Percentiles rank a stretch among this genome's conserved stretches.
These are phyloP conservation scores for Heliocidaris tuberculata DNA, from an alignment of 35 echinoderm and acorn worm genomes.

Conservation along the genomic window DNA sequence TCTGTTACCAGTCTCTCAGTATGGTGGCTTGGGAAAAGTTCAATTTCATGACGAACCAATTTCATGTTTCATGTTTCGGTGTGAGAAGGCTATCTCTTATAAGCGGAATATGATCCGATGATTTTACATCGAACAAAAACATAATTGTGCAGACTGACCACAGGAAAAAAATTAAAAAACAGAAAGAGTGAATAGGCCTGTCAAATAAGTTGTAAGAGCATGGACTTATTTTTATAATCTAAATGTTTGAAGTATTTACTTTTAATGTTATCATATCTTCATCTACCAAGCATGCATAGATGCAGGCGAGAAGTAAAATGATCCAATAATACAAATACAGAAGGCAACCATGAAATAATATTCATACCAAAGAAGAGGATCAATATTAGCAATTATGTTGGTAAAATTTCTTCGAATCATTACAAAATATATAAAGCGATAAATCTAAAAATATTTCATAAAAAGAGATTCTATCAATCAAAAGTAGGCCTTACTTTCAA, in stretches of 20 bases:
- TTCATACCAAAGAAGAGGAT: too few relatives aligned
- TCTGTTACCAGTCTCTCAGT: constrained; percentile 4
- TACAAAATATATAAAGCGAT: too few relatives aligned
- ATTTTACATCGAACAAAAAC: too few relatives aligned
- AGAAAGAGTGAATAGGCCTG: neutral
- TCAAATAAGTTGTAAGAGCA: neutral
- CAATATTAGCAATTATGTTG: too few relatives aligned
- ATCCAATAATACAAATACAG: too few relatives aligned
- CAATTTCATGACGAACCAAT: neutral
- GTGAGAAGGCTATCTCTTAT: neutral
- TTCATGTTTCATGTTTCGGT: neutral
- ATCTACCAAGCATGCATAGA: too few relatives aligned
- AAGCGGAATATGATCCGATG: neutral
- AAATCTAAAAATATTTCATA: too few relatives aligned
- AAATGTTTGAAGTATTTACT: neutral
- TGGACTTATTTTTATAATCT: neutral
- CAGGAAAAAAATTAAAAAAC: neutral
- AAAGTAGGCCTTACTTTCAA: neutral
- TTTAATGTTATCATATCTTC: neutral
- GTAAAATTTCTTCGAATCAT: too few relatives aligned
- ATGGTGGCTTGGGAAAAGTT: neutral
- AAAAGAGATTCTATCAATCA: too few relatives aligned
- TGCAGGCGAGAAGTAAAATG: too few relatives aligned
- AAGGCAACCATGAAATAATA: too few relatives aligned
- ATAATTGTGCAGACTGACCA: too few relatives aligned